phyloP scores from a whole-genome alignment of 2,113 vertebrate species.

The Tricholaema leucomelas region DNA sequence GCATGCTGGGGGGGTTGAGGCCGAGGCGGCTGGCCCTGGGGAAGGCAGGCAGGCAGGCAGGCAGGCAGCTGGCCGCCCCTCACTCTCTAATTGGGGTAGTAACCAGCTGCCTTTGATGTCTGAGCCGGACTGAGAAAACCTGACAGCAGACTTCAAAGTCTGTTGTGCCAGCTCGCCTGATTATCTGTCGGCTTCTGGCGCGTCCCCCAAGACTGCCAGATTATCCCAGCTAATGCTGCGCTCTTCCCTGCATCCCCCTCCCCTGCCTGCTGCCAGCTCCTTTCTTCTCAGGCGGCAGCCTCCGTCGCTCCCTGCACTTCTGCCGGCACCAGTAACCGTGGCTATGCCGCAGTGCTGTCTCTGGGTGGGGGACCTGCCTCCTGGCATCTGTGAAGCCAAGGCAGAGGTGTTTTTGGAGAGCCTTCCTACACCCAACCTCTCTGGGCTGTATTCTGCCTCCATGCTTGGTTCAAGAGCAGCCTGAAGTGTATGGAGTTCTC shows the following conservation, averaged over 20 bases:
- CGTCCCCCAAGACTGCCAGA: constrained; percentile 26
- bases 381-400: neutral
- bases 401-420: neutral
- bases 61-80: neutral
- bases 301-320: neutral
- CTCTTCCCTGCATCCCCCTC: neutral
- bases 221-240: constrained; percentile 33
- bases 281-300: neutral
- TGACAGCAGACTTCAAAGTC: constrained; percentile 53
- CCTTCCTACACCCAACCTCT: neutral
- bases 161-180: neutral
- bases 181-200: constrained; percentile 27
- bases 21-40: neutral
- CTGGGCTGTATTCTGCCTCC: neutral
- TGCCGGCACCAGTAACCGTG: neutral
- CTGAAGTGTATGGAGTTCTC: neutral
- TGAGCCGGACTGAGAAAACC: constrained; percentile 45
- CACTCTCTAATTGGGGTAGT: neutral
- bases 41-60: constrained; percentile 23
- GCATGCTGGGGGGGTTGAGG: accelerated
- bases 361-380: neutral
- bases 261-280: neutral
- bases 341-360: neutral
- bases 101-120: constrained; percentile 61
- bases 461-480: neutral